Evolutionary conservation across 2,888 invertebrate species (phyloP).

Genomic region (Autographa pulchrina): DNA sequence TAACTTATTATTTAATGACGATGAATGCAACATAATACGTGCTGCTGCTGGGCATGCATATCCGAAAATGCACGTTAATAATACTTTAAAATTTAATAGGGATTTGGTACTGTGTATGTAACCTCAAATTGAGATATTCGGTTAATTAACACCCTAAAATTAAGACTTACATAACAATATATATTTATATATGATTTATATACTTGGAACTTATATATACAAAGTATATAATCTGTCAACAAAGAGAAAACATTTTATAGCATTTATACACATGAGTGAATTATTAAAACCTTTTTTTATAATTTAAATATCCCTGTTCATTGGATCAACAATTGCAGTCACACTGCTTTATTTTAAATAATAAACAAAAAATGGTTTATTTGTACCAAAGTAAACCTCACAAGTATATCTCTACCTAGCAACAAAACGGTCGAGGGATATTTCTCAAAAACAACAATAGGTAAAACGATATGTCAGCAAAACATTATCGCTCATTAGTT

Average conservation of each 20-base stretch:
- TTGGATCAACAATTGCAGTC: conserved; percentile 34
- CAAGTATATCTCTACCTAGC: not conserved
- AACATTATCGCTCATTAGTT: not conserved
- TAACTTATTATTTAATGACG: not conserved
- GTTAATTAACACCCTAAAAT: conserved; percentile 44
- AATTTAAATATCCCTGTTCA: conserved; percentile 47
- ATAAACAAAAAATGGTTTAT: conserved; percentile 38
- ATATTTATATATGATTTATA: conserved; percentile 32
- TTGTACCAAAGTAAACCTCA: conserved; percentile 37
- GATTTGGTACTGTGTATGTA: conserved; percentile 21
- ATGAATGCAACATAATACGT: conserved; percentile 3
- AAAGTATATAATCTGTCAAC: conserved; percentile 43
- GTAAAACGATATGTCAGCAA: not conserved
- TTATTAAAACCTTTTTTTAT: conserved; percentile 23
- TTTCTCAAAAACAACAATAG: not conserved
- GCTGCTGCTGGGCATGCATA: not conserved
- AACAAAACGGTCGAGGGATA: not conserved
- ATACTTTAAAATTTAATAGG: conserved; percentile 27
- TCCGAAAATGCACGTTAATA: conserved; percentile 34
- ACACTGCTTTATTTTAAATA: conserved; percentile 32
- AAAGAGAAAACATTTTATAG: conserved; percentile 23
- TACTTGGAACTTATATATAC: conserved; percentile 50
- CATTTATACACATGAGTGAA: conserved; percentile 33
- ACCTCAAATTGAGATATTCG: conserved; percentile 22
- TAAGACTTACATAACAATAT: conserved; percentile 43